Percentiles rank a stretch among this genome's conserved stretches.
phyloP scores from a whole-genome alignment of 1,140 invertebrate species.

The Tetraneura akinire region DNA sequence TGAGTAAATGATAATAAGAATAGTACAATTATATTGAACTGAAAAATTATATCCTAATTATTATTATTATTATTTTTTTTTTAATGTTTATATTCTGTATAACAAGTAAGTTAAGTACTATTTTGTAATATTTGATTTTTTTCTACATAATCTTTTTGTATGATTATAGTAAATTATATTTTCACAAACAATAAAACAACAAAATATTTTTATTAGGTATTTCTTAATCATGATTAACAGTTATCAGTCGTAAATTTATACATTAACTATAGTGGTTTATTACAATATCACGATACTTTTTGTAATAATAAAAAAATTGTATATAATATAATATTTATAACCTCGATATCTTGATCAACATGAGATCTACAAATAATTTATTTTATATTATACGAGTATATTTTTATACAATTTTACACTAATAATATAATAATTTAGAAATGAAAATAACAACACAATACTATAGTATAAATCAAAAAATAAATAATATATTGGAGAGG shows the following conservation, averaged over 20 bases:
- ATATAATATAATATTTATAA: background rate
- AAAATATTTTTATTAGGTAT: background rate
- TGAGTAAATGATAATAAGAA: background rate
- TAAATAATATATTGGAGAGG: too few relatives aligned
- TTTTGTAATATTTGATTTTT: background rate
- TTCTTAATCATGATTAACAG: slow-evolving; percentile 20
- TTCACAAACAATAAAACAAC: slow-evolving; percentile 26
- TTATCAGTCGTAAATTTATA: slow-evolving; percentile 42
- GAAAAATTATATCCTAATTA: too few relatives aligned
- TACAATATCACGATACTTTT: slow-evolving; percentile 9
- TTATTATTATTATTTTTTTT: background rate
- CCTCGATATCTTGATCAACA: slow-evolving; percentile 13
- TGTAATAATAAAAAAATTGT: background rate
- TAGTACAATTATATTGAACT: background rate
- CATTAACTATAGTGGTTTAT: background rate
- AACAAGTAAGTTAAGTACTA: too few relatives aligned
- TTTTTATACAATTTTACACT: too few relatives aligned
- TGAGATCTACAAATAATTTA: slow-evolving; percentile 22
- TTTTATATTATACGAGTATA: background rate
- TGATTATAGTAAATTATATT: background rate
- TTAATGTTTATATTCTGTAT: background rate
- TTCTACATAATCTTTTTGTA: background rate
- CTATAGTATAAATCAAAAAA: too few relatives aligned
- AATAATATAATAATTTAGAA: background rate
- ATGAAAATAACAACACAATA: background rate